A percentile compares a stretch with the other conserved stretches of the same genome.
These are phyloP conservation scores for Alitta virens DNA, from an alignment of 2,888 invertebrate species.

Conservation along the genomic window DNA sequence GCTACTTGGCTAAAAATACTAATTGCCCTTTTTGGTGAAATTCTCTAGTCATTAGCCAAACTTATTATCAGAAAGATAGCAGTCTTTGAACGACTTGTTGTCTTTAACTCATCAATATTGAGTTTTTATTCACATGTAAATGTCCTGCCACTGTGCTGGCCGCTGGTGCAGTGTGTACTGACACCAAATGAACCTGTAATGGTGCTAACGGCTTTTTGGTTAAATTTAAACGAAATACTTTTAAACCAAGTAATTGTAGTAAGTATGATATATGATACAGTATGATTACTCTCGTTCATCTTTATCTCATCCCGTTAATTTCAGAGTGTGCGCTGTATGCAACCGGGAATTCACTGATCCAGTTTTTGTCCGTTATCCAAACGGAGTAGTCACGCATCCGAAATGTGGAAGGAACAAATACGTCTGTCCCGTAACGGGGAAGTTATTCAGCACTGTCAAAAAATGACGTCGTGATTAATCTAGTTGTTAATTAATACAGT, in stretches of 20 bases:
- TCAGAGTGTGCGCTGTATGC: conserved; percentile 58
- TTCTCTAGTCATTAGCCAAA: no score
- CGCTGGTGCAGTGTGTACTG: no score
- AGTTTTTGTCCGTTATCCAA: conserved; percentile 58
- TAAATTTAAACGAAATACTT: not conserved
- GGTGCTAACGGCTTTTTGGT: no score
- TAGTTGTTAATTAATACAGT: not conserved
- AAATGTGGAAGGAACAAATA: conserved; percentile 55
- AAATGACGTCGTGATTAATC: not conserved
- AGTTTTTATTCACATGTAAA: not conserved
- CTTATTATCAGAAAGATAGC: no score
- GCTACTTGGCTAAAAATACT: no score
- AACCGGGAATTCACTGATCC: conserved; percentile 54
- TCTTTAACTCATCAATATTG: not conserved
- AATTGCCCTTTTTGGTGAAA: no score
- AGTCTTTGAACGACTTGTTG: no score
- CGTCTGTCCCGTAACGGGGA: conserved; percentile 53
- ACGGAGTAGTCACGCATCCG: conserved; percentile 56
- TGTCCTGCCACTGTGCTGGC: no score
- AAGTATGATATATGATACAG: no score
- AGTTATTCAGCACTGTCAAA: conserved; percentile 42
- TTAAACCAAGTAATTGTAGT: no score
- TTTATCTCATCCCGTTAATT: conserved; percentile 12
- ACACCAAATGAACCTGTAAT: no score
- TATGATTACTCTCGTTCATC: not conserved